Percentiles rank a stretch among this genome's conserved stretches.
Evolutionary conservation across 2,797 vertebrate genomes (phyloP).

Genomic region (Triplophysa bombifrons): DNA sequence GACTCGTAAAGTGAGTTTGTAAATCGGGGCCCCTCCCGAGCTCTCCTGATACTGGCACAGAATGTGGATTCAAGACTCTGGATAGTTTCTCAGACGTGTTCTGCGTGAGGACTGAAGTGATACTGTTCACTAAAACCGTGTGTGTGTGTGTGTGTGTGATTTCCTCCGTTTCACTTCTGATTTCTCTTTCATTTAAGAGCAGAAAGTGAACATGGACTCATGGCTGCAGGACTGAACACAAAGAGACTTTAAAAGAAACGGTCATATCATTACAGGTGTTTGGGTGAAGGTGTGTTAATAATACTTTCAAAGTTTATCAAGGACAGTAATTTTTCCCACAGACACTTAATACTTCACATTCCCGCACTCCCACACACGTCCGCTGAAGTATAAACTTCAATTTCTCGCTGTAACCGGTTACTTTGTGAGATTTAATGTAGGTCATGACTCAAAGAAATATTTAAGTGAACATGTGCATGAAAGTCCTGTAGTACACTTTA

Average conservation of each 20-base stretch:
- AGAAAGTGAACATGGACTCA: not conserved
- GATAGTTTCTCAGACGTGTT: not conserved
- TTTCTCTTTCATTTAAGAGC: not conserved
- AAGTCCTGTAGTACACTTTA: no score
- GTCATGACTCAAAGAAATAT: no score
- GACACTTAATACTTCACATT: not conserved
- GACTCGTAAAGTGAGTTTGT: slow-evolving; percentile 35
- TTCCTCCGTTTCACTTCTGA: no score
- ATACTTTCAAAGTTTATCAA: not conserved
- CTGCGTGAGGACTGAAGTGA: not conserved
- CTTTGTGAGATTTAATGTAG: not conserved
- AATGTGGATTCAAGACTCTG: not conserved
- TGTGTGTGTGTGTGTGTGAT: no score
- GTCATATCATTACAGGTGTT: not conserved
- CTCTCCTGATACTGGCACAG: not conserved
- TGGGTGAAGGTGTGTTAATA: slow-evolving; percentile 22
- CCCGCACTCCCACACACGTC: not conserved
- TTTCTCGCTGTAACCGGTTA: not conserved
- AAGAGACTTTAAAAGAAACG: not conserved
- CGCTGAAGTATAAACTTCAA: not conserved
- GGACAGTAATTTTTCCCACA: not conserved
- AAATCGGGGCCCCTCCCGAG: not conserved
- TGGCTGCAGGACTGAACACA: not conserved
- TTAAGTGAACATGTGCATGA: no score
- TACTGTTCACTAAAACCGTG: no score